A percentile compares a stretch with the other conserved stretches of the same genome.
phyloP scores from a whole-genome alignment of 2,797 vertebrate genomes.

The Propithecus deckenii region DNA sequence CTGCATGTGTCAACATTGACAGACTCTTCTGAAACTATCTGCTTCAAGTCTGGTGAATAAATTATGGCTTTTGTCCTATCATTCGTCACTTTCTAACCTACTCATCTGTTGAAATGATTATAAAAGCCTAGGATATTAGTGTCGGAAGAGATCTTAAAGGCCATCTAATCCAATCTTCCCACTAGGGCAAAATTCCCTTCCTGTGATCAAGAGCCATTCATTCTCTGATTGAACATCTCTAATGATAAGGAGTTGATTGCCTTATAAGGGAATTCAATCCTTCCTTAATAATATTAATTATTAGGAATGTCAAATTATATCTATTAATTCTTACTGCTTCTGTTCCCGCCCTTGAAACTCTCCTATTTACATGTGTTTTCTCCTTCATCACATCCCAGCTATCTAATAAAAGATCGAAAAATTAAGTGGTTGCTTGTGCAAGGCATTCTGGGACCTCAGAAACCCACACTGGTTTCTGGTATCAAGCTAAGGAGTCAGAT shows the following conservation, averaged over 20 bases:
- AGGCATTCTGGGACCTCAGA: conserved; percentile 30
- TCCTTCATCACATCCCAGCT: not conserved
- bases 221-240: not conserved
- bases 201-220: not conserved
- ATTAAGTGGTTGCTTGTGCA: not conserved
- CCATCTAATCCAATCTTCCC: not conserved
- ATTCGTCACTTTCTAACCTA: conserved; percentile 25
- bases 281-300: conserved; percentile 10
- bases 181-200: not conserved
- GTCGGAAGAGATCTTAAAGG: conserved; percentile 15
- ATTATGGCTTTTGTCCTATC: not conserved
- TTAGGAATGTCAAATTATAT: conserved; percentile 8
- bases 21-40: not conserved
- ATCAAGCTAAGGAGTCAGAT: not conserved
- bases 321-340: conserved; percentile 19
- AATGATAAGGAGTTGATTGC: not conserved
- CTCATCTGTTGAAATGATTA: not conserved
- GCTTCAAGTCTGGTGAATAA: not conserved
- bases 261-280: not conserved
- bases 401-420: not conserved
- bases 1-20: not conserved
- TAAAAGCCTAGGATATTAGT: not conserved
- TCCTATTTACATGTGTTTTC: not conserved
- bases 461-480: not conserved
- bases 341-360: not conserved